phyloP scores from a whole-genome alignment of 1,140 invertebrate species.

The Scylla paramamosain region DNA sequence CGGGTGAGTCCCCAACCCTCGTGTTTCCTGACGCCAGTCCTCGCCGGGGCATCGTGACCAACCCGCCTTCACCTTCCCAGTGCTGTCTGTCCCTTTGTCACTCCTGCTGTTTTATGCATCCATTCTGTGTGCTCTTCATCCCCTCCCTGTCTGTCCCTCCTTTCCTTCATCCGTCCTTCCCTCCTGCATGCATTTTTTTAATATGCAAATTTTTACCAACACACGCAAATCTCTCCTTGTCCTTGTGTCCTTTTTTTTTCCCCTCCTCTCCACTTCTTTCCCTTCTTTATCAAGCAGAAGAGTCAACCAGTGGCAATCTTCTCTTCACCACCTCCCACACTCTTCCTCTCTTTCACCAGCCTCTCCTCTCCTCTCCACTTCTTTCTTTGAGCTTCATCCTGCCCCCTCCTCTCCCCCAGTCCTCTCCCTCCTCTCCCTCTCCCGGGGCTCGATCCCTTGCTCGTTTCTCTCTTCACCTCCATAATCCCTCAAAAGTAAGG shows the following conservation, averaged over 20 bases:
- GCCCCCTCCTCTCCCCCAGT: background rate
- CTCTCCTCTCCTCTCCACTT: background rate
- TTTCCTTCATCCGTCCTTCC: background rate
- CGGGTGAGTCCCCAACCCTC: constrained; percentile 65
- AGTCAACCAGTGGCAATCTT: background rate
- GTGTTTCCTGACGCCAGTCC: background rate
- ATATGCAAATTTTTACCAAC: too few species aligned
- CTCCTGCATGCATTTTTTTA: too few species aligned
- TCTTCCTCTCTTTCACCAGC: background rate
- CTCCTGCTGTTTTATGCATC: background rate
- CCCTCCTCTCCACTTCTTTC: background rate
- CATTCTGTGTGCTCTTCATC: too few species aligned
- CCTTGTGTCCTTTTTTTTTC: background rate
- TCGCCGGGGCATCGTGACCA: background rate
- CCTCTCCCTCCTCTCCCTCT: background rate
- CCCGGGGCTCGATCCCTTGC: background rate
- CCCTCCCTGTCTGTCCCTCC: background rate
- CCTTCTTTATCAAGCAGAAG: background rate
- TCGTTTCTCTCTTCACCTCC: background rate
- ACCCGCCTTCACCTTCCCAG: background rate
- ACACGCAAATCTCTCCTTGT: too few species aligned
- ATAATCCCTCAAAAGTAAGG: background rate
- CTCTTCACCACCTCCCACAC: constrained; percentile 7
- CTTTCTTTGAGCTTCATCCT: background rate
- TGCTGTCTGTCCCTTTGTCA: background rate